Percentiles rank a stretch among this genome's conserved stretches.
phyloP scores from a whole-genome alignment of 1,140 invertebrate species.

The Chironomus striatipennis region DNA sequence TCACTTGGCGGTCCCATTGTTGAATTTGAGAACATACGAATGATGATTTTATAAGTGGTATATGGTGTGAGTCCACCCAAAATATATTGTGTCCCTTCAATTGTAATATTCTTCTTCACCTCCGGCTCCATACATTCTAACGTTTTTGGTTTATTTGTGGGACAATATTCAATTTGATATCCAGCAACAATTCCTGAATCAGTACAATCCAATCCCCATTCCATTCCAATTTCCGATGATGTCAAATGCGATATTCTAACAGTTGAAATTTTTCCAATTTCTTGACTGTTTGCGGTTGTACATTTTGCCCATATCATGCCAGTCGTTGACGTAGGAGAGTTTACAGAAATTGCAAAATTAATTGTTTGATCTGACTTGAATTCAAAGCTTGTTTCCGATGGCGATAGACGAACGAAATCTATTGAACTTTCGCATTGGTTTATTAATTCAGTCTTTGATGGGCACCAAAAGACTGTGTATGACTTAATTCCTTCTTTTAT shows the following conservation, averaged over 20 bases:
- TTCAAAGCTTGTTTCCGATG: neutral
- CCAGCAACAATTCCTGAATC: slow-evolving; percentile 54
- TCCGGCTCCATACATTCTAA: slow-evolving; percentile 29
- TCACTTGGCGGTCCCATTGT: slow-evolving; percentile 60
- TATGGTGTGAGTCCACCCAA: slow-evolving; percentile 55
- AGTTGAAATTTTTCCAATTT: slow-evolving; percentile 54
- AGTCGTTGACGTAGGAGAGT: slow-evolving; percentile 52
- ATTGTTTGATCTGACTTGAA: slow-evolving; percentile 20
- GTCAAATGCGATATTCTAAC: slow-evolving; percentile 50
- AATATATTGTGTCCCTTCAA: slow-evolving; percentile 37
- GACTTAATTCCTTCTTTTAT: slow-evolving; percentile 34
- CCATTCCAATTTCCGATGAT: slow-evolving; percentile 51
- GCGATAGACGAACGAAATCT: neutral
- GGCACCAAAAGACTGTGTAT: slow-evolving; percentile 71
- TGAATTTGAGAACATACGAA: slow-evolving; percentile 62
- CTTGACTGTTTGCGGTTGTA: slow-evolving; percentile 59
- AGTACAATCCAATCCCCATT: slow-evolving; percentile 62
- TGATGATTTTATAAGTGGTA: slow-evolving; percentile 64
- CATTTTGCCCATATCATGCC: slow-evolving; percentile 71
- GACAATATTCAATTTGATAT: slow-evolving; percentile 60
- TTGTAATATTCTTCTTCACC: slow-evolving; percentile 43
- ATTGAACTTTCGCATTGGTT: slow-evolving; percentile 25
- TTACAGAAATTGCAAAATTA: slow-evolving; percentile 59
- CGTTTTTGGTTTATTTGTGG: slow-evolving; percentile 45
- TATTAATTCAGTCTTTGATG: slow-evolving; percentile 33